These are phyloP conservation scores for Apis dorsata DNA, from an alignment of 1,140 invertebrate genomes.

Conservation along the genomic window DNA sequence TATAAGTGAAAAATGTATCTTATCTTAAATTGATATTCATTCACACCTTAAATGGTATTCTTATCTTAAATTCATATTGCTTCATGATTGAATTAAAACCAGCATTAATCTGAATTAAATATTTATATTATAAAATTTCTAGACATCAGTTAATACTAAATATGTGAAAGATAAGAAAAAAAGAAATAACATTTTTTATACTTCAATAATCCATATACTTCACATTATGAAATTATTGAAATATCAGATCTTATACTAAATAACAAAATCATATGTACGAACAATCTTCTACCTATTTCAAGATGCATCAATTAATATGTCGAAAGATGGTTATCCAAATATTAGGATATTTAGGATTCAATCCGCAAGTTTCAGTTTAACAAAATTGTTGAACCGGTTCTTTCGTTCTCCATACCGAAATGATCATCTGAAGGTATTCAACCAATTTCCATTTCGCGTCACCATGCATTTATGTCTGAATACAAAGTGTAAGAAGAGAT, in stretches of 20 bases:
- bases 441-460: constrained; percentile 30
- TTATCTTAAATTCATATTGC: too few relatives aligned
- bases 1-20: too few relatives aligned
- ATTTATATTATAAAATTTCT: too few relatives aligned
- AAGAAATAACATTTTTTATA: not conserved
- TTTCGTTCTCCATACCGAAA: not conserved
- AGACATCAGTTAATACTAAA: not conserved
- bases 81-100: not conserved
- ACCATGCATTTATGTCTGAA: constrained; percentile 39
- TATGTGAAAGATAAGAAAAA: not conserved
- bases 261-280: constrained; percentile 2
- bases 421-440: constrained; percentile 26
- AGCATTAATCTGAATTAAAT: not conserved
- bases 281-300: constrained; percentile 1
- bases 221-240: not conserved
- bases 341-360: not conserved
- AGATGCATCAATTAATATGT: not conserved
- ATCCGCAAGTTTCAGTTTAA: constrained; percentile 6
- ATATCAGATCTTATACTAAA: not conserved
- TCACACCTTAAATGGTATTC: too few relatives aligned
- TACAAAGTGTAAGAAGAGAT: constrained; percentile 31
- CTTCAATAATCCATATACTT: not conserved
- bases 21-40: too few relatives aligned
- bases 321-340: not conserved
- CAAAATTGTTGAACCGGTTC: constrained; percentile 29